These are phyloP conservation scores for Sphinx pinastri DNA, from an alignment of 2,888 invertebrate genomes.

Conservation along the genomic window DNA sequence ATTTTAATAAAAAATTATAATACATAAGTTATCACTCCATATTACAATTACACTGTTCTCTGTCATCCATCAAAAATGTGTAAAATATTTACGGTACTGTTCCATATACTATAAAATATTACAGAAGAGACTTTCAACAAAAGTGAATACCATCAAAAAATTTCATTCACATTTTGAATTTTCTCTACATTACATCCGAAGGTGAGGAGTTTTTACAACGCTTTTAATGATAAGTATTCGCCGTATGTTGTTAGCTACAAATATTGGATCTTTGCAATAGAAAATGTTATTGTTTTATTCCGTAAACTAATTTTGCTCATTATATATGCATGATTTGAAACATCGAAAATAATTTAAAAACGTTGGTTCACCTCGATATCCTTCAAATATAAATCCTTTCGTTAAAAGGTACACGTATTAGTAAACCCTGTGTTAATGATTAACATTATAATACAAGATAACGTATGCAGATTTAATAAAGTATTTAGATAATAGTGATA, in stretches of 20 bases:
- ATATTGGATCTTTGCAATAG: not conserved
- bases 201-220: not conserved
- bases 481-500: slow-evolving; percentile 1
- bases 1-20: slow-evolving; percentile 33
- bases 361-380: not conserved
- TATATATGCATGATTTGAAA: not conserved
- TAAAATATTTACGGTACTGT: not conserved
- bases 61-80: not conserved
- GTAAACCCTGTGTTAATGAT: slow-evolving; percentile 24
- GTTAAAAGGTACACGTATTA: slow-evolving; percentile 14
- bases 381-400: slow-evolving; percentile 4
- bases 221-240: no score
- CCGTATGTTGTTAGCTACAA: no score
- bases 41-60: not conserved
- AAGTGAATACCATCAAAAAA: slow-evolving; percentile 6
- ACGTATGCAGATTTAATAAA: slow-evolving; percentile 2
- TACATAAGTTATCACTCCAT: slow-evolving; percentile 3
- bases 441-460: slow-evolving; percentile 10
- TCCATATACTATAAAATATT: not conserved
- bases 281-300: not conserved
- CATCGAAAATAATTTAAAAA: not conserved
- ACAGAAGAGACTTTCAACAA: not conserved
- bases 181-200: not conserved
- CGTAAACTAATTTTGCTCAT: not conserved
- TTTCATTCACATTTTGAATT: not conserved